Evolutionary conservation across 2,888 invertebrate species (phyloP).

Genomic region (Leptopilina drosophilae): DNA sequence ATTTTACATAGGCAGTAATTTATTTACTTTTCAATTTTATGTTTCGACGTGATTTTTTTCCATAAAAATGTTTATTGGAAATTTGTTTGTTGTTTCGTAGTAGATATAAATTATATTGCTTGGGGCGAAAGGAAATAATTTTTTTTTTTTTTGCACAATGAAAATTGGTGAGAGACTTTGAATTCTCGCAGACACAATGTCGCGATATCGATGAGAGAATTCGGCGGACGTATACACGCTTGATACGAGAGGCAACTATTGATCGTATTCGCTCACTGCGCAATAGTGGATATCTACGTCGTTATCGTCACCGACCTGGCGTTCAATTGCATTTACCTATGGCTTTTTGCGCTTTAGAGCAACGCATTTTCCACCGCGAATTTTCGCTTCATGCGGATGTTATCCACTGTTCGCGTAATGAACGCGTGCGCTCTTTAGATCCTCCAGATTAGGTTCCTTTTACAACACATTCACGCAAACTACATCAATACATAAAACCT

Average conservation of each 20-base stretch:
- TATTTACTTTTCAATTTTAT: too few species aligned
- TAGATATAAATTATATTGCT: too few species aligned
- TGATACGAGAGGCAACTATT: conserved; percentile 59
- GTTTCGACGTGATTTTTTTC: too few species aligned
- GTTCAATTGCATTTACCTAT: conserved; percentile 58
- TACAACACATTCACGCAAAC: background rate
- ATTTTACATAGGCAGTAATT: too few species aligned
- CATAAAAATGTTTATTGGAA: too few species aligned
- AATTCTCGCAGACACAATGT: conserved; percentile 29
- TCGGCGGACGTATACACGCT: conserved; percentile 55
- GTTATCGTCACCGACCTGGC: conserved; percentile 58
- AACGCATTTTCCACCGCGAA: conserved; percentile 55
- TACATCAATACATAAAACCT: background rate
- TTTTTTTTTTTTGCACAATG: background rate
- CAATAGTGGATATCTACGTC: conserved; percentile 58
- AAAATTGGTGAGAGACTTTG: background rate
- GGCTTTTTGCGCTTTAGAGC: conserved; percentile 56
- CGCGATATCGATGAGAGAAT: conserved; percentile 51
- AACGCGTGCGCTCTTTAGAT: conserved; percentile 34
- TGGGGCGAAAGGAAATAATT: too few species aligned
- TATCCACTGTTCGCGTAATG: conserved; percentile 34
- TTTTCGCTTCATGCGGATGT: conserved; percentile 46
- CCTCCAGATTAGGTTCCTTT: conserved; percentile 19
- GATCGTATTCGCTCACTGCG: conserved; percentile 58
- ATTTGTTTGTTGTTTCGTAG: too few species aligned